phyloP scores from a whole-genome alignment of 2,113 vertebrate species.

The Tragelaphus strepsiceros region DNA sequence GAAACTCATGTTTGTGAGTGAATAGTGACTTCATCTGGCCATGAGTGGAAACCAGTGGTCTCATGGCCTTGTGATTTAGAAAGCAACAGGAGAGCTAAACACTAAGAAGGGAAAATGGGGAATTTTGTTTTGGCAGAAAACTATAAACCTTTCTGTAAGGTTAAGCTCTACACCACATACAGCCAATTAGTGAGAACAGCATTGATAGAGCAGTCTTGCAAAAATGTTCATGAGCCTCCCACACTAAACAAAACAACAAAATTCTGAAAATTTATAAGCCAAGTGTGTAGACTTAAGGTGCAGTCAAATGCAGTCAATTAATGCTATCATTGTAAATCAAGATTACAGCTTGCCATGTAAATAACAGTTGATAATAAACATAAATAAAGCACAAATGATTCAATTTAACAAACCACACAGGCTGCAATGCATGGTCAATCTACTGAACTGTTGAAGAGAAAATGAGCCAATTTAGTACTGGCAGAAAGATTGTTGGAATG shows the following conservation, averaged over 20 bases:
- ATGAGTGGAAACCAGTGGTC: neutral
- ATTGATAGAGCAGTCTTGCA: conserved; percentile 21
- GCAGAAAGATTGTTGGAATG: conserved; percentile 46
- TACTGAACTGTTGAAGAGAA: conserved; percentile 49
- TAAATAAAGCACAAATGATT: conserved; percentile 68
- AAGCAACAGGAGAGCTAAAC: conserved; percentile 32
- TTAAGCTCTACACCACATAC: conserved; percentile 23
- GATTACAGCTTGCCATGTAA: conserved; percentile 66
- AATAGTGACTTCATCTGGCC: neutral
- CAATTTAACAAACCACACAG: conserved; percentile 56
- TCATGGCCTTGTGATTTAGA: neutral
- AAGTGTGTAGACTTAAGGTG: conserved; percentile 62
- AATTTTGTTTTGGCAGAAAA: conserved; percentile 37
- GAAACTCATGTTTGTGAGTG: neutral
- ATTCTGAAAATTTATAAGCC: conserved; percentile 66
- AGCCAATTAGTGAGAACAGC: conserved; percentile 54
- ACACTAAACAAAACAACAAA: conserved; percentile 51
- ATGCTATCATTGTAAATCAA: conserved; percentile 68
- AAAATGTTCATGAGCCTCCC: conserved; percentile 40
- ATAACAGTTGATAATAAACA: conserved; percentile 65
- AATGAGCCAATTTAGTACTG: conserved; percentile 58
- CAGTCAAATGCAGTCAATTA: conserved; percentile 71
- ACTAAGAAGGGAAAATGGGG: neutral
- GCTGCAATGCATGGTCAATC: conserved; percentile 42
- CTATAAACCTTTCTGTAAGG: conserved; percentile 11